Percentiles rank a stretch among this genome's conserved stretches.
Evolutionary conservation across 2,888 invertebrate genomes (phyloP).

Genomic region (Reticulitermes lucifugus): DNA sequence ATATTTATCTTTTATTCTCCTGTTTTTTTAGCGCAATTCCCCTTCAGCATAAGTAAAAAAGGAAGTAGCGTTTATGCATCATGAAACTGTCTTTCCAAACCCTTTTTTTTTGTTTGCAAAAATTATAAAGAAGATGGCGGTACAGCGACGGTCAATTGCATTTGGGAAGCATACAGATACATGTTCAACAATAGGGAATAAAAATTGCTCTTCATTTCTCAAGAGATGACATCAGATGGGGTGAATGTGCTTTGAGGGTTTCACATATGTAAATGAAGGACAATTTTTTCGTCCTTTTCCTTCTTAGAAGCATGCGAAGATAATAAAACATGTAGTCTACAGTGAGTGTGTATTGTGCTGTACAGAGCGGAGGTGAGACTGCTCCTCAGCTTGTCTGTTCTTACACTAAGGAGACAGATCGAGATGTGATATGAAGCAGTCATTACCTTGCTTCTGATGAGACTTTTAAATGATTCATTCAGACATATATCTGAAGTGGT

Average conservation of each 20-base stretch:
- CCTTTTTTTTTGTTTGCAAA: conserved; percentile 6
- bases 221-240: conserved; percentile 31
- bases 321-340: neutral
- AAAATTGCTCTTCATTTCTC: conserved; percentile 50
- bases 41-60: neutral
- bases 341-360: neutral
- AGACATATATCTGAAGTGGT: neutral
- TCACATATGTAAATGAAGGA: conserved; percentile 40
- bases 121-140: conserved; percentile 16
- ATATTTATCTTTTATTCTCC: conserved; percentile 25
- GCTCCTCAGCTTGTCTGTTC: neutral
- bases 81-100: conserved; percentile 1
- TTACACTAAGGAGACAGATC: neutral
- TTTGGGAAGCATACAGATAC: neutral
- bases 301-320: neutral
- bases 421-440: neutral
- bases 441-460: neutral
- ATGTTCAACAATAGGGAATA: conserved; percentile 27
- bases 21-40: neutral
- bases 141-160: neutral
- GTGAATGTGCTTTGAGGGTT: neutral
- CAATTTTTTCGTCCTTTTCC: conserved; percentile 5
- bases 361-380: neutral
- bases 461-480: neutral
- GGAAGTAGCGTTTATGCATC: neutral